Evolutionary conservation across 2,113 vertebrate genomes (phyloP).

Genomic region (Corythornis cristatus): DNA sequence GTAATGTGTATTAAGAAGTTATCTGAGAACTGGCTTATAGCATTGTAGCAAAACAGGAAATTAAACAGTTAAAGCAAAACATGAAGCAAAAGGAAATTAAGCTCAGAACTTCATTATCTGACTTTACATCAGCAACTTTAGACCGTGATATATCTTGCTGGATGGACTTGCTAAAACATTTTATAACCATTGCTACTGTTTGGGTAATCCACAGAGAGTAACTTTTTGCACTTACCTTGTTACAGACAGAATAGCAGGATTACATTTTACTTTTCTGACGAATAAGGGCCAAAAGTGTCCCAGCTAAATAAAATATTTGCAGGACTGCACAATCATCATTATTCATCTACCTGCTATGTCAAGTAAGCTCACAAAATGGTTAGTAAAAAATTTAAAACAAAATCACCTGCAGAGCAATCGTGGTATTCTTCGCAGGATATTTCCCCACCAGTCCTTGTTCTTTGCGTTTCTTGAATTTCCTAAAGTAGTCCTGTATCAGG

Average conservation of each 20-base stretch:
- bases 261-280: constrained; percentile 63
- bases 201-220: constrained; percentile 1
- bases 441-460: constrained; percentile 98
- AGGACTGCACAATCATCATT: constrained; percentile 72
- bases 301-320: constrained; percentile 76
- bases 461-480: constrained; percentile 99
- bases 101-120: not conserved
- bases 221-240: constrained; percentile 75
- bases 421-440: constrained; percentile 94
- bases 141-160: not conserved
- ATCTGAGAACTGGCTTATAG: not conserved
- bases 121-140: not conserved
- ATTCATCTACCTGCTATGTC: constrained; percentile 77
- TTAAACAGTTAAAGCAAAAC: not conserved
- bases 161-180: not conserved
- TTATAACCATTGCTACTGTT: not conserved
- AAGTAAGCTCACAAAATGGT: constrained; percentile 75
- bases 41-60: not conserved
- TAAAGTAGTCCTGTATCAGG: constrained; percentile 99
- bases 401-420: constrained; percentile 97
- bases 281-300: constrained; percentile 47
- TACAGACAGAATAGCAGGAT: constrained; percentile 50
- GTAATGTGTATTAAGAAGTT: not conserved
- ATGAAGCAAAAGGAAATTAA: not conserved
- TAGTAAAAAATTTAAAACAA: constrained; percentile 72